phyloP scores from a whole-genome alignment of 1,140 invertebrate genomes.

The Brachionus asplanchnoidis region DNA sequence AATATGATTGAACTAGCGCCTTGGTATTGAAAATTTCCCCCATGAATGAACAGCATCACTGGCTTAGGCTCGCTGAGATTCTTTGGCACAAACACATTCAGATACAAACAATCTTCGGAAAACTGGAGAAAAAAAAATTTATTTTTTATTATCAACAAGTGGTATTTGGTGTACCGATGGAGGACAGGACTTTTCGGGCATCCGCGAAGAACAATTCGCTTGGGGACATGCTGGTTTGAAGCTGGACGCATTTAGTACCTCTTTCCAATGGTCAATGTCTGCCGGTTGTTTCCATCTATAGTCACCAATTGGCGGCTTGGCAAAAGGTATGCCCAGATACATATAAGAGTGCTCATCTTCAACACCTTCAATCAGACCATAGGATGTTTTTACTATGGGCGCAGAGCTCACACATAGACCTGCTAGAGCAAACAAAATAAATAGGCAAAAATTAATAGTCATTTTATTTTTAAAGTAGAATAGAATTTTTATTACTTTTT shows the following conservation, averaged over 20 bases:
- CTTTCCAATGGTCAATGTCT: slow-evolving; percentile 69
- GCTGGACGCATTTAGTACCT: slow-evolving; percentile 67
- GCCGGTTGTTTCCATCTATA: slow-evolving; percentile 45
- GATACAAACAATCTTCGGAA: slow-evolving; percentile 87
- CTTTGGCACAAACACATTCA: slow-evolving; percentile 75
- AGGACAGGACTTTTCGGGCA: slow-evolving; percentile 54
- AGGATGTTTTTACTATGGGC: slow-evolving; percentile 18
- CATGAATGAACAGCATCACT: slow-evolving; percentile 95
- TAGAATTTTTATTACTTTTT: slow-evolving; percentile 20
- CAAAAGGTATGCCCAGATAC: slow-evolving; percentile 45
- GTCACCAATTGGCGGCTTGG: slow-evolving; percentile 44
- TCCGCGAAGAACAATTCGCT: slow-evolving; percentile 21
- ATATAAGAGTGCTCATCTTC: not conserved
- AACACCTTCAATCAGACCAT: slow-evolving; percentile 18
- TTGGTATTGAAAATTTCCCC: slow-evolving; percentile 78
- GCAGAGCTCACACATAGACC: not conserved
- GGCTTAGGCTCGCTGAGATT: slow-evolving; percentile 60
- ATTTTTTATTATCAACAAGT: slow-evolving; percentile 85
- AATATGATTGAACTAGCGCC: slow-evolving; percentile 92
- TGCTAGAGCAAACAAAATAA: not conserved
- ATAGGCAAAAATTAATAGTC: not conserved
- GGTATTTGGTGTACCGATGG: slow-evolving; percentile 76
- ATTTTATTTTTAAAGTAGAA: not conserved
- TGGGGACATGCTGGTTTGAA: slow-evolving; percentile 73
- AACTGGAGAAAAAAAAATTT: slow-evolving; percentile 66